These are phyloP conservation scores for Plagiodera versicolora DNA, from an alignment of 2,888 invertebrate genomes.

Conservation along the genomic window DNA sequence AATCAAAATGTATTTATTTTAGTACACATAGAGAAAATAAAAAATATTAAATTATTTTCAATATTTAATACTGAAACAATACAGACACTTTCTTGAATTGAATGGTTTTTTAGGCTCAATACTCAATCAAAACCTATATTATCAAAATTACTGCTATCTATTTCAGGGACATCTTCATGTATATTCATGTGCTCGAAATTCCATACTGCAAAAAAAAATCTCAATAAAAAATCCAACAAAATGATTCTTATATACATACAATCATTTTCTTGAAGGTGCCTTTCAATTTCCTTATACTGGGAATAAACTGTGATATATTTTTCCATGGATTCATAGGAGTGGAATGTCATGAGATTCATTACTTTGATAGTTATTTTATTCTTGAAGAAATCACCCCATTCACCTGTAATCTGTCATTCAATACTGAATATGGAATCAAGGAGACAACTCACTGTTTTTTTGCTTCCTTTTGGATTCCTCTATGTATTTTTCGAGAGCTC, in stretches of 20 bases:
- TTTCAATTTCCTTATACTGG: constrained; percentile 43
- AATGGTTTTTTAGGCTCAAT: neutral
- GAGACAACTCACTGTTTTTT: constrained; percentile 18
- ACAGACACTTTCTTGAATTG: neutral
- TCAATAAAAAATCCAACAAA: too few species aligned
- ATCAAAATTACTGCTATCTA: constrained; percentile 28
- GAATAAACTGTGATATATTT: constrained; percentile 42
- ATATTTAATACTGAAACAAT: neutral
- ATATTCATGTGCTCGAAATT: constrained; percentile 35
- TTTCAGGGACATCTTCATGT: constrained; percentile 35
- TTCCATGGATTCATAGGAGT: constrained; percentile 40
- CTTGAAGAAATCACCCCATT: constrained; percentile 31
- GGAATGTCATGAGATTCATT: constrained; percentile 38
- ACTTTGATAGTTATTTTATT: constrained; percentile 32
- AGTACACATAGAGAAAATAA: neutral
- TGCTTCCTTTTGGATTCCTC: constrained; percentile 22
- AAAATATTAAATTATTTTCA: neutral
- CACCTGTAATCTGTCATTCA: constrained; percentile 22
- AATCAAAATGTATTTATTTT: constrained; percentile 10
- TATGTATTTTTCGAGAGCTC: constrained; percentile 30
- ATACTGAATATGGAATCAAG: neutral
- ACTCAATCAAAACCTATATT: constrained; percentile 28
- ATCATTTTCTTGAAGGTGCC: constrained; percentile 29
- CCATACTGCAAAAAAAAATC: constrained; percentile 31
- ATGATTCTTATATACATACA: too few species aligned